Conservation (phyloP, 2,888 invertebrate genomes). For the Drosophila flavopinicola region DNA sequence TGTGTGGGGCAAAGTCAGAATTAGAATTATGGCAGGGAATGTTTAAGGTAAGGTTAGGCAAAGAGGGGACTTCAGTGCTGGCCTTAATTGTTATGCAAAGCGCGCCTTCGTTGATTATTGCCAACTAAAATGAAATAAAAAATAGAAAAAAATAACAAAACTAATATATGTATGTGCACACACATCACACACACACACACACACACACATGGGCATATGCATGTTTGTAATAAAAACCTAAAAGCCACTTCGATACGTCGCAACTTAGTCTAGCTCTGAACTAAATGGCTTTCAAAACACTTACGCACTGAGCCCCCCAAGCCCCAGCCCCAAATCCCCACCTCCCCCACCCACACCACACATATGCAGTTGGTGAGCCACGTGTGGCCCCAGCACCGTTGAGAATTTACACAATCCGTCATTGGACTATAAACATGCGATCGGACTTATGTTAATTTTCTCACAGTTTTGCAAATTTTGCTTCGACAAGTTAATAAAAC, state of each 20-base stretch:
- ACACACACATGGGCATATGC: conserved; percentile 13
- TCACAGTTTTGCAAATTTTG: conserved; percentile 32
- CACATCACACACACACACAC: background rate
- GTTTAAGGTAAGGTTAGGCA: conserved; percentile 22
- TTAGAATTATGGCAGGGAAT: conserved; percentile 69
- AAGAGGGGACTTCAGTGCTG: conserved; percentile 50
- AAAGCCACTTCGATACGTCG: conserved; percentile 39
- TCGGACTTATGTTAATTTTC: conserved; percentile 62
- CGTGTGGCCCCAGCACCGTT: conserved; percentile 13
- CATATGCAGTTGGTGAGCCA: conserved; percentile 13
- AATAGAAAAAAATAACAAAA: conserved; percentile 79
- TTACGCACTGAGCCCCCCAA: conserved; percentile 25
- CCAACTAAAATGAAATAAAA: conserved; percentile 81
- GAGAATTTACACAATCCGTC: conserved; percentile 9
- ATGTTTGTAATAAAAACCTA: conserved; percentile 26
- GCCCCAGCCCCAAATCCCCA: no score
- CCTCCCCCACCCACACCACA: no score
- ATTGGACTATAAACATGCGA: conserved; percentile 23
- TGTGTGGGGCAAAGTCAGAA: conserved; percentile 50
- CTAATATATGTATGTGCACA: conserved; percentile 49
- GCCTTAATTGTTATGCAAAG: conserved; percentile 73
- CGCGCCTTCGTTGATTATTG: conserved; percentile 78
- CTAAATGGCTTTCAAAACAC: conserved; percentile 58
- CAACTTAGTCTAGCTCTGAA: conserved; percentile 46
- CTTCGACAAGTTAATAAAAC: conserved; percentile 40